Evolutionary conservation across 2,888 invertebrate genomes (phyloP).

Genomic region (Megaustenia siamemsis): DNA sequence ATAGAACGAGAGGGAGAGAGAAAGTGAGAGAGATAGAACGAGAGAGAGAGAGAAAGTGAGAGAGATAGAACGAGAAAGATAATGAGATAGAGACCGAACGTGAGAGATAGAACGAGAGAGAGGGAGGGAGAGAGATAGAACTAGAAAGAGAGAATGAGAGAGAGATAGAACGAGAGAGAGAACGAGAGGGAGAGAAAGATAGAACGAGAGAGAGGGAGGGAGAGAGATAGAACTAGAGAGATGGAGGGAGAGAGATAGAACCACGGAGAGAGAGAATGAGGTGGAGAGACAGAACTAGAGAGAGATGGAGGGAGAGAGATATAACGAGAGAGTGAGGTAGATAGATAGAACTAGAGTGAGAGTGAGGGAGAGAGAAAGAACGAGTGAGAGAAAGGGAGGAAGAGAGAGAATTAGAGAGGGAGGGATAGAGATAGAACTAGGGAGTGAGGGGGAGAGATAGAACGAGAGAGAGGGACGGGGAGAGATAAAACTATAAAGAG

Average conservation of each 20-base stretch:
- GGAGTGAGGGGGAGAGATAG: not conserved
- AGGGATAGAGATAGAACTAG: not conserved
- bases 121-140: too few species aligned
- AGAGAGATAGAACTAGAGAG: not conserved
- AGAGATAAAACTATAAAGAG: not conserved
- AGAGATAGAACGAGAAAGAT: too few species aligned
- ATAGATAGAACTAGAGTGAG: not conserved
- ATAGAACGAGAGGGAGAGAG: too few species aligned
- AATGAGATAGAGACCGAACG: too few species aligned
- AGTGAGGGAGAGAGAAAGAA: not conserved
- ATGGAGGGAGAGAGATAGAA: not conserved
- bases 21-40: too few species aligned
- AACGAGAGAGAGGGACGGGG: not conserved
- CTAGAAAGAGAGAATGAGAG: too few species aligned
- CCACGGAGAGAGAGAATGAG: not conserved
- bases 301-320: not conserved
- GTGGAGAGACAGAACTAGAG: not conserved
- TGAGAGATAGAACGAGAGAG: too few species aligned
- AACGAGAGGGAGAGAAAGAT: not conserved
- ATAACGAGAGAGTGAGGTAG: not conserved
- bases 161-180: too few species aligned
- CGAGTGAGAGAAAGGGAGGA: not conserved
- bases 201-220: not conserved
- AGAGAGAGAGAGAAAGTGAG: too few species aligned
- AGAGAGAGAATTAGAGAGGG: not conserved